Base-by-base conservation (phyloP, 2,113 vertebrate genomes). In the Grammomys dolichurus region DNA sequence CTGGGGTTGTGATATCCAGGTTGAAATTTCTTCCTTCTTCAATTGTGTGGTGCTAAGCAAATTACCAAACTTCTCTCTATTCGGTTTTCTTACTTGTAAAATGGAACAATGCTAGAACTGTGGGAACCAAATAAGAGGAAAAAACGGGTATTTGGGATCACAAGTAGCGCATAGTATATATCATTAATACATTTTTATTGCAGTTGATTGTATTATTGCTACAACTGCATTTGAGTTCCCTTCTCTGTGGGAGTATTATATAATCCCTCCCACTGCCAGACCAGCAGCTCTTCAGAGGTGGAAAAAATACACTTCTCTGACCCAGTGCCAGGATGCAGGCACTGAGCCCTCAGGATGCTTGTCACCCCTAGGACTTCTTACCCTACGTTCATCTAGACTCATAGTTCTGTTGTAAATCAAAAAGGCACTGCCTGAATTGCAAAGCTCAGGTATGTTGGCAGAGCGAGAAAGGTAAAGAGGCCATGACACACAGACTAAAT, bases 11-110 rank as follows among this genome's bases (percentile, higher is more conserved):
- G 75, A 24, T 89, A 40, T 43, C 51, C 58, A 40, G 36, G 7
- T 75, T 95, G 60, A 69, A 95, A 93, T 97, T 84, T 65, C 36
- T 81, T 5, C 7, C 6, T 48, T 91, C 56, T 16, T 63, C 77
- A 33, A 8, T 69, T 90, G 33, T 33, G 31, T 89, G 33, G 82
- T 13, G 67, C 60, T 54, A 76, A 75, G 76, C 13, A 89, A 97
- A 96, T 91, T 22, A 17, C 10, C 48, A 36, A 89, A 33, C 1
- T 4, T 20, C 5, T 80, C 54, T 28, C 56, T 92, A 54, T 73
- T 90, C 48, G 2, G 4, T 89, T 95, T 91, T 7, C 14, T 93
- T 60, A 54, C 70, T 70, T 89, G 56, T 87, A 96, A 93, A 95
- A 84, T 63, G 75, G 28, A 14, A 81, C 1, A 3, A 17, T 28